Evolutionary conservation across 1,140 invertebrate species (phyloP).

Genomic region (Drosophila ohnishii): DNA sequence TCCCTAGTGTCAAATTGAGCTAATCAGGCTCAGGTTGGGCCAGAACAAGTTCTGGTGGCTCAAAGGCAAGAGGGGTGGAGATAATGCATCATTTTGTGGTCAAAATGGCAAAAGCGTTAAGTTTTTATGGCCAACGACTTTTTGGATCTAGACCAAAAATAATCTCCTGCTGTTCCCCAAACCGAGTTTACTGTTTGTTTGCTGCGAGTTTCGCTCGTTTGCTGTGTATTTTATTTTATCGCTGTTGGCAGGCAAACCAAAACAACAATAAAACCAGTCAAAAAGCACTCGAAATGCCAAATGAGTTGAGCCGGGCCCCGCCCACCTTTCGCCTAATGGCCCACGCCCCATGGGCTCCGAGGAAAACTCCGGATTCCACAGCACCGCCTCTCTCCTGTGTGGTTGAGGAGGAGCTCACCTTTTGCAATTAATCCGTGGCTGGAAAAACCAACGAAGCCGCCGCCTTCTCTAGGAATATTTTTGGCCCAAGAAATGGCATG

Average conservation of each 20-base stretch:
- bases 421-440: conserved; percentile 59
- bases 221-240: conserved; percentile 80
- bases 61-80: not conserved
- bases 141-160: conserved; percentile 76
- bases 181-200: conserved; percentile 27
- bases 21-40: conserved; percentile 41
- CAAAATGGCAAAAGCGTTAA: conserved; percentile 79
- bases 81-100: conserved; percentile 80
- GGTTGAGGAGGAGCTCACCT: conserved; percentile 36
- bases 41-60: conserved; percentile 3
- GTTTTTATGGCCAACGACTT: conserved; percentile 79
- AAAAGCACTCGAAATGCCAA: conserved; percentile 81
- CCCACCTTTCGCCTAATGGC: conserved; percentile 55
- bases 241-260: conserved; percentile 67
- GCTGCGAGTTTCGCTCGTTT: conserved; percentile 67
- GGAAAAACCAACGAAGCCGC: conserved; percentile 13
- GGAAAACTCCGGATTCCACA: conserved; percentile 2
- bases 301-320: conserved; percentile 62
- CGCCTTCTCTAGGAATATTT: conserved; percentile 34
- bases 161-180: conserved; percentile 48
- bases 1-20: conserved; percentile 53
- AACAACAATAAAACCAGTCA: conserved; percentile 80
- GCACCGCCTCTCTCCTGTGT: not conserved
- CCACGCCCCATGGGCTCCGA: not conserved
- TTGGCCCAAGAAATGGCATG: conserved; percentile 47